Percentiles rank a stretch among this genome's conserved stretches.
Evolutionary conservation across 2,888 invertebrate genomes (phyloP).

Genomic region (Drosophila anomelani): DNA sequence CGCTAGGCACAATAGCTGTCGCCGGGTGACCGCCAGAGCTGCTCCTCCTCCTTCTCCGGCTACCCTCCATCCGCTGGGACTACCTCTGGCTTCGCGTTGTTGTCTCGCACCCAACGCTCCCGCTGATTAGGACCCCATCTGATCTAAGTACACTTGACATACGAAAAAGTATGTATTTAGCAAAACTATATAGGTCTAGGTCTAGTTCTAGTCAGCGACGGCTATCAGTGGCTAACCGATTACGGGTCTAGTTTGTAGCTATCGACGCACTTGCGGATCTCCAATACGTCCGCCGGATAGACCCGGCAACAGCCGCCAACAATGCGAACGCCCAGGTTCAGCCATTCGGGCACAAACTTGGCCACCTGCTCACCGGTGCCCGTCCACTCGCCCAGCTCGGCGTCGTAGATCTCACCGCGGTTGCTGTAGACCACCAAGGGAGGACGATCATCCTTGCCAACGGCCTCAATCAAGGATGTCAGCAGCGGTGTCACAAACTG

Average conservation of each 20-base stretch:
- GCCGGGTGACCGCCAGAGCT: conserved; percentile 13
- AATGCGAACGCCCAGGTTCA: conserved; percentile 91
- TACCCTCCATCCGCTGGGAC: conserved; percentile 3
- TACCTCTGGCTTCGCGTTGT: conserved; percentile 25
- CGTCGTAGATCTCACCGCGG: conserved; percentile 87
- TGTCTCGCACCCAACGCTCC: conserved; percentile 29
- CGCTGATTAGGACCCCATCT: conserved; percentile 42
- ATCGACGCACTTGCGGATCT: conserved; percentile 87
- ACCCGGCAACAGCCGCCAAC: conserved; percentile 97
- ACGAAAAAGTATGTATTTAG: conserved; percentile 29
- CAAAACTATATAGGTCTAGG: conserved; percentile 57
- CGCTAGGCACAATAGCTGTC: conserved; percentile 29
- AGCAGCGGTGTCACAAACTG: conserved; percentile 87
- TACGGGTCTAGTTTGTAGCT: conserved; percentile 46
- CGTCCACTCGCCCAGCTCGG: conserved; percentile 86
- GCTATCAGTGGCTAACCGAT: conserved; percentile 44
- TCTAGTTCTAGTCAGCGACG: conserved; percentile 39
- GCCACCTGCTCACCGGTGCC: conserved; percentile 86
- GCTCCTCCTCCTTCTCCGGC: conserved; percentile 4
- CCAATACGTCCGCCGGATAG: conserved; percentile 91
- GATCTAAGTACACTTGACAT: conserved; percentile 26
- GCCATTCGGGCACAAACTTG: conserved; percentile 90
- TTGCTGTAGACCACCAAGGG: conserved; percentile 96
- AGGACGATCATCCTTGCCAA: conserved; percentile 83
- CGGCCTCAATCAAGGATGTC: conserved; percentile 84